A percentile compares a stretch with the other conserved stretches of the same genome.
Evolutionary conservation across 1,140 invertebrate genomes (phyloP).

Genomic region (Caerostris extrusa): DNA sequence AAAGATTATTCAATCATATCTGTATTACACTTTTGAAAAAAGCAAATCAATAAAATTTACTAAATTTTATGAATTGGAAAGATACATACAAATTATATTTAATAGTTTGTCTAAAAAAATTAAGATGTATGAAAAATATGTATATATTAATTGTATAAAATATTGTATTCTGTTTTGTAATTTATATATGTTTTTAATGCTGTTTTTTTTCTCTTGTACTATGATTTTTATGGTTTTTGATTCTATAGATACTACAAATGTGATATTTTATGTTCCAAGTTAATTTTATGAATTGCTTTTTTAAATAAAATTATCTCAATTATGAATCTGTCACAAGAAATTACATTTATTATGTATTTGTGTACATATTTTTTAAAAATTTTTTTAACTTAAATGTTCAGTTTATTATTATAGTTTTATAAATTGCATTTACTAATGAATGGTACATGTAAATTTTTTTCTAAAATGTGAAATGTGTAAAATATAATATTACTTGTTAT

Average conservation of each 20-base stretch:
- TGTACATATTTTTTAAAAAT: not conserved
- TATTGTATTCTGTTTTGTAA: conserved; percentile 17
- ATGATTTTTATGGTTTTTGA: not conserved
- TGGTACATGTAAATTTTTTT: not conserved
- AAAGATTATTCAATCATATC: not conserved
- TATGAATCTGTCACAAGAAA: not conserved
- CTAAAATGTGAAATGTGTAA: not conserved
- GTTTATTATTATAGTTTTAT: too few relatives aligned
- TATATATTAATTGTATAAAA: conserved; percentile 28
- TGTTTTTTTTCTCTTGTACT: not conserved
- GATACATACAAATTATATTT: not conserved
- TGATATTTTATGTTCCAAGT: conserved; percentile 39
- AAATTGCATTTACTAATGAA: not conserved
- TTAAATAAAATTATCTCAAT: not conserved
- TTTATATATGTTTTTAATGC: conserved; percentile 29
- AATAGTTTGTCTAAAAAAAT: not conserved
- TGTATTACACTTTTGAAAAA: not conserved
- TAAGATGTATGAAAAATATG: not conserved
- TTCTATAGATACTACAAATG: conserved; percentile 11
- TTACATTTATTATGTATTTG: not conserved
- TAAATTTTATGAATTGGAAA: not conserved
- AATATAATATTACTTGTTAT: not conserved
- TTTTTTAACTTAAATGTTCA: too few relatives aligned
- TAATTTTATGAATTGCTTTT: not conserved
- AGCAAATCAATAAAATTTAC: not conserved